These are phyloP conservation scores for Drosophila sulfurigaster DNA, from an alignment of 1,140 invertebrate species.

Conservation along the genomic window DNA sequence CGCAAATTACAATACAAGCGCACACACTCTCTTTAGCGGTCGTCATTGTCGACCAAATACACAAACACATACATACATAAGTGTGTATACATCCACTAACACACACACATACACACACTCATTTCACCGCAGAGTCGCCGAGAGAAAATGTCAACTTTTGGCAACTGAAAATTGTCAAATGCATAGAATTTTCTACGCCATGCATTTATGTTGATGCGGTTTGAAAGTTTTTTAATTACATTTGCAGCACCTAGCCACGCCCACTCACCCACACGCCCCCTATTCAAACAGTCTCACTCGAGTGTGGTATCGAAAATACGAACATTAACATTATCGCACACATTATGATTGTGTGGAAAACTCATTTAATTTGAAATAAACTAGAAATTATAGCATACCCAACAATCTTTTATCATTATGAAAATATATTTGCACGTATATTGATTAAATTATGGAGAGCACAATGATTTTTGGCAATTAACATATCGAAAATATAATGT, in stretches of 20 bases:
- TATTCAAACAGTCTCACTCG: constrained; percentile 1
- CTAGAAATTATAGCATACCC: constrained; percentile 69
- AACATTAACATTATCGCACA: constrained; percentile 49
- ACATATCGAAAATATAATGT: too few species aligned
- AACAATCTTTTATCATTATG: constrained; percentile 44
- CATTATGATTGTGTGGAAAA: constrained; percentile 68
- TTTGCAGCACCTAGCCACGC: constrained; percentile 54
- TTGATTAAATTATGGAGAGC: neutral
- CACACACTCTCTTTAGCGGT: constrained; percentile 56
- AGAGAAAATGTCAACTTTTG: constrained; percentile 73
- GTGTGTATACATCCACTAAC: too few species aligned
- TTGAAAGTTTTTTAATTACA: constrained; percentile 82
- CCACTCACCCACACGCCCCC: constrained; percentile 12
- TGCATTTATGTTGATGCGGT: constrained; percentile 82
- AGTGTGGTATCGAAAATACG: constrained; percentile 33
- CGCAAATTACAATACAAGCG: constrained; percentile 44
- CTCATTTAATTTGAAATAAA: constrained; percentile 81
- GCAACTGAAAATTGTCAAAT: constrained; percentile 80
- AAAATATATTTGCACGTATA: constrained; percentile 33
- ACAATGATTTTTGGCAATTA: too few species aligned
- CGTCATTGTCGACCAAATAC: constrained; percentile 36
- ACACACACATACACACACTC: constrained; percentile 7
- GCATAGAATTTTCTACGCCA: constrained; percentile 75
- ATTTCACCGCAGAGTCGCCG: constrained; percentile 10
- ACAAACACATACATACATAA: constrained; percentile 16